phyloP scores from a whole-genome alignment of 2,888 invertebrate species.

The Phrixothrix hirtus region DNA sequence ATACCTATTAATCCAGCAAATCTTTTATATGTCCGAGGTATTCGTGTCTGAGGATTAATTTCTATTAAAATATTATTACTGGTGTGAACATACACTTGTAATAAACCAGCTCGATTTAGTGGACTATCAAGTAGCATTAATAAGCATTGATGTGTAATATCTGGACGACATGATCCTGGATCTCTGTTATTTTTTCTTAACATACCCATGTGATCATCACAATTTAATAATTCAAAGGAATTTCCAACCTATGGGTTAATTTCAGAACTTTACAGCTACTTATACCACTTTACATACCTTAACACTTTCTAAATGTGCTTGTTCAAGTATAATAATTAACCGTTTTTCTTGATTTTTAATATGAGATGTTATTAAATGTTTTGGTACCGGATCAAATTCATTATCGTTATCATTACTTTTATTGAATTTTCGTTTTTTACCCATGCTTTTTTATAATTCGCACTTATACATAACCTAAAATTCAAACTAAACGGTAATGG shows the following conservation, averaged over 20 bases:
- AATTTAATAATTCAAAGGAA: slow-evolving; percentile 87
- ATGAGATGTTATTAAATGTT: slow-evolving; percentile 77
- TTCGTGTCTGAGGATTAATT: slow-evolving; percentile 95
- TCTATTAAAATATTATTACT: slow-evolving; percentile 92
- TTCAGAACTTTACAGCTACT: too few species aligned
- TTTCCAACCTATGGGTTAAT: slow-evolving; percentile 85
- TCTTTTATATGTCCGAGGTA: slow-evolving; percentile 94
- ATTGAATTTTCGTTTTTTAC: slow-evolving; percentile 61
- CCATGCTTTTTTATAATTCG: slow-evolving; percentile 51
- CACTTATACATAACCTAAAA: slow-evolving; percentile 14
- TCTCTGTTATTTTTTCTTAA: slow-evolving; percentile 86
- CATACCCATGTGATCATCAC: slow-evolving; percentile 87
- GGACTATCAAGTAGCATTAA: slow-evolving; percentile 98
- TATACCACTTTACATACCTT: too few species aligned
- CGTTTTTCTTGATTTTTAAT: slow-evolving; percentile 85
- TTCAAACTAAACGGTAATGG: slow-evolving; percentile 1
- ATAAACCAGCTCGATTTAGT: slow-evolving; percentile 88
- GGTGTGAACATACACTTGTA: slow-evolving; percentile 95
- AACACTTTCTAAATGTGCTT: slow-evolving; percentile 93
- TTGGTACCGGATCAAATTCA: slow-evolving; percentile 78
- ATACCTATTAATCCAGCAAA: slow-evolving; percentile 96
- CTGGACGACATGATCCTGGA: slow-evolving; percentile 88
- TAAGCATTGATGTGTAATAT: slow-evolving; percentile 96
- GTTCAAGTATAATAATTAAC: slow-evolving; percentile 89
- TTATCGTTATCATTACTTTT: slow-evolving; percentile 62